Conservation (phyloP, 92 coral and sea anemone species). For the Parazoanthus atlanticus region DNA sequence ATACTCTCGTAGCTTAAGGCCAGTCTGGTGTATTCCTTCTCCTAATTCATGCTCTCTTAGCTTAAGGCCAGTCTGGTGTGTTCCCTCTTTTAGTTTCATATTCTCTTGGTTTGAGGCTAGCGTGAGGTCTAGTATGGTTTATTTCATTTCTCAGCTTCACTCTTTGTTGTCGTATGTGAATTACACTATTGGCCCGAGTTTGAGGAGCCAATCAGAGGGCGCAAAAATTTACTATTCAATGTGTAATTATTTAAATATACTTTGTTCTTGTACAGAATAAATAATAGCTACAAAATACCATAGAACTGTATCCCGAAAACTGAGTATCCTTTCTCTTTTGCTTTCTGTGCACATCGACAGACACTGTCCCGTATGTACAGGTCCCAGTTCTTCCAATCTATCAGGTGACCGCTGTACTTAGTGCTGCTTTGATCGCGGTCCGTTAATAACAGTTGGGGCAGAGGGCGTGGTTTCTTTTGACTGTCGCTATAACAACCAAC, state of each 20-base stretch:
- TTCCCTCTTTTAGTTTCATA: not conserved
- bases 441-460: constrained; percentile 1
- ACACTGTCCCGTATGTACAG: not conserved
- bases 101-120: not conserved
- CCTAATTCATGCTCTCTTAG: no score
- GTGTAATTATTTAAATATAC: not conserved
- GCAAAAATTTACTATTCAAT: not conserved
- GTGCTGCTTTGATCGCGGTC: constrained; percentile 16
- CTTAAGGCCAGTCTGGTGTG: not conserved
- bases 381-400: constrained; percentile 27
- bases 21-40: not conserved
- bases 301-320: constrained; percentile 14
- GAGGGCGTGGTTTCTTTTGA: constrained; percentile 12
- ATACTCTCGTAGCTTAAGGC: not conserved
- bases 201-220: no score
- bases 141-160: not conserved
- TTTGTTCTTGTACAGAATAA: not conserved
- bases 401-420: constrained; percentile 24
- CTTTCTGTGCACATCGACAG: constrained; percentile 25
- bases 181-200: no score
- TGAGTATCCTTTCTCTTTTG: constrained; percentile 5
- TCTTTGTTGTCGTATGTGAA: no score
- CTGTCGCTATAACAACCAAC: constrained; percentile 19
- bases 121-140: no score
- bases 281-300: not conserved